Evolutionary conservation across 2,888 invertebrate genomes (phyloP), one percentile per base, ranked within the genome.

Genomic region (Tipula lateralis): DNA sequence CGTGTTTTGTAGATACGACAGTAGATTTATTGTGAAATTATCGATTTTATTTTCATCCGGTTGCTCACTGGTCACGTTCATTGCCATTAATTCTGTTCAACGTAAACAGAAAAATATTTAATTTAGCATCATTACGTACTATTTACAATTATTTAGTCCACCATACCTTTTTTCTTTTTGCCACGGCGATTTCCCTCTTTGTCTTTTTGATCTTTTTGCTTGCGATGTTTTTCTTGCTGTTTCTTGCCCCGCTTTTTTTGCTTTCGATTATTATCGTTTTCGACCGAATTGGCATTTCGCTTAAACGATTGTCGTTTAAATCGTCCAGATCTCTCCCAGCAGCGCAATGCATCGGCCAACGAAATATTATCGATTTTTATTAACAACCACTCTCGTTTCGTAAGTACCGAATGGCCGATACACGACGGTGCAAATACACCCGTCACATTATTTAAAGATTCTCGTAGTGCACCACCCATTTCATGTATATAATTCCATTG

Each of bases 401-500:
- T 96, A 0, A 98, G 91, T 6, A 97, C 94, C 0, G 96, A 96
- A 90, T 98, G 98, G 0, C 97, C 96, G 84, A 98, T 94, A 89
- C 98, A 98, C 3, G 97, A 96, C 1, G 98, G 97, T 0, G 97
- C 97, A 89, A 98, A 98, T 1, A 96, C 95, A 0, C 97, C 96
- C 87, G 96, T 94, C 12, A 97, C 97, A 88, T 95, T 95, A 86
- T 94, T 93, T 87, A 98, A 92, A 30, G 97, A 96, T 85, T 93
- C 93, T 34, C 96, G 93, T 85, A 97, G 91, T 32, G 96, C 95
- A 85, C 96, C 94, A 0, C 97, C 97, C 91, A 97, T 95, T 88
- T 95, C 94, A 88, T 97, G 96, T 85, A 98, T 96, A 87, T 96
- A 96, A 87, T 97, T 96, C 97, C 97, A 98, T 88, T 98, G 97